Evolutionary conservation across 2,888 invertebrate genomes (phyloP).

Genomic region (Eutolmus rufibarbis): DNA sequence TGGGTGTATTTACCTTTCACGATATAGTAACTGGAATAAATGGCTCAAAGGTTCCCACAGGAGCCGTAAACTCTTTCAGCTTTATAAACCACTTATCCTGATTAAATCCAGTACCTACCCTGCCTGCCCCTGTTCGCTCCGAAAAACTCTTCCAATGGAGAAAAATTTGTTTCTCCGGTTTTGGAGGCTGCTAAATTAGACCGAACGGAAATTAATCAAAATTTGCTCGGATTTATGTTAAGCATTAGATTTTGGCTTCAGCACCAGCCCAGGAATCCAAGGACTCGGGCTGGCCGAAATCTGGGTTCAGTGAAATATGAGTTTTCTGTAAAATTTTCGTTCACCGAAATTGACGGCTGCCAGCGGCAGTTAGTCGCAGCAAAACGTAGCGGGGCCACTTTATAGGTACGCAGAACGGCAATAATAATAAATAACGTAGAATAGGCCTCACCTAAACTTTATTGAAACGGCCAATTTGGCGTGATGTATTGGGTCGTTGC

Average conservation of each 20-base stretch:
- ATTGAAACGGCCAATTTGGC: slow-evolving; percentile 13
- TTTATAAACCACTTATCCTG: slow-evolving; percentile 41
- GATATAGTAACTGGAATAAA: slow-evolving; percentile 37
- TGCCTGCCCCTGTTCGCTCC: background rate
- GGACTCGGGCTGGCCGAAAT: background rate
- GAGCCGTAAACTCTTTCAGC: slow-evolving; percentile 37
- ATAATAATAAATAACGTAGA: slow-evolving; percentile 4
- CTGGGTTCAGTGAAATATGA: background rate
- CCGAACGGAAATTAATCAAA: slow-evolving; percentile 31
- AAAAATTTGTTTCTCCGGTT: background rate
- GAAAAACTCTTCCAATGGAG: background rate
- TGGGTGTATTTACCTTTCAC: background rate
- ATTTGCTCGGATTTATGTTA: background rate
- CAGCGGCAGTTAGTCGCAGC: background rate
- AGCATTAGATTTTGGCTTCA: background rate
- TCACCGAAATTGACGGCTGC: background rate
- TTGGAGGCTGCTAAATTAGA: background rate
- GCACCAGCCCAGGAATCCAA: background rate
- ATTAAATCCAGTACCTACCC: slow-evolving; percentile 17
- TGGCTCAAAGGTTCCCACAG: slow-evolving; percentile 16
- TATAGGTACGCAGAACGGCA: background rate
- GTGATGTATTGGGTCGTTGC: slow-evolving; percentile 3
- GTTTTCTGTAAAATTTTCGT: background rate
- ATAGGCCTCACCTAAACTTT: background rate
- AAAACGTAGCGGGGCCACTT: background rate